Evolutionary conservation across 1,140 invertebrate genomes (phyloP).

Genomic region (Venustaconcha ellipsiformis): DNA sequence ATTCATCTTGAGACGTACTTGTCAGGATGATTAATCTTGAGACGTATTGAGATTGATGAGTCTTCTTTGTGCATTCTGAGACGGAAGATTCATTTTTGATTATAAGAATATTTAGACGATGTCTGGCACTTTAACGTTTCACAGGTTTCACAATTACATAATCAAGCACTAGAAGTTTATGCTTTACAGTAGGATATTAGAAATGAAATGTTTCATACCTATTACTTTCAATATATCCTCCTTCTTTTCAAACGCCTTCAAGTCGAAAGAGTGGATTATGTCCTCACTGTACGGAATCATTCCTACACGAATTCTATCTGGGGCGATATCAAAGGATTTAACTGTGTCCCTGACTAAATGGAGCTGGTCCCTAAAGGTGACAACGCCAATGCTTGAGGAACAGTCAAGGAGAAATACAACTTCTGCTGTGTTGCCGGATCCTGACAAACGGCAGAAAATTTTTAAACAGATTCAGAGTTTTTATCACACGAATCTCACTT

Average conservation of each 20-base stretch:
- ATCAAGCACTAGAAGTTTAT: not conserved
- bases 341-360: constrained; percentile 47
- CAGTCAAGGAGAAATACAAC: constrained; percentile 55
- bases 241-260: constrained; percentile 29
- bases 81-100: not conserved
- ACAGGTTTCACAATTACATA: not conserved
- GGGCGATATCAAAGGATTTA: constrained; percentile 29
- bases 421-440: constrained; percentile 47
- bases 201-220: constrained; percentile 16
- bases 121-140: not conserved
- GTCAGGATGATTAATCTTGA: not conserved
- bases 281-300: constrained; percentile 39
- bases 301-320: constrained; percentile 37
- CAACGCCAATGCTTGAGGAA: constrained; percentile 42
- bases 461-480: not conserved
- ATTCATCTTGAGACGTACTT: too few species aligned
- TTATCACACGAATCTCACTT: not conserved
- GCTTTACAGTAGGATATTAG: not conserved
- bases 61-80: not conserved
- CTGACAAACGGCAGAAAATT: constrained; percentile 15
- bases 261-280: constrained; percentile 36
- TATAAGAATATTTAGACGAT: not conserved
- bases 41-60: not conserved
- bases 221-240: constrained; percentile 33
- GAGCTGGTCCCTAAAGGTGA: constrained; percentile 43